Conservation (phyloP, 2,113 vertebrate species). For the Lutjanus erythropterus region DNA sequence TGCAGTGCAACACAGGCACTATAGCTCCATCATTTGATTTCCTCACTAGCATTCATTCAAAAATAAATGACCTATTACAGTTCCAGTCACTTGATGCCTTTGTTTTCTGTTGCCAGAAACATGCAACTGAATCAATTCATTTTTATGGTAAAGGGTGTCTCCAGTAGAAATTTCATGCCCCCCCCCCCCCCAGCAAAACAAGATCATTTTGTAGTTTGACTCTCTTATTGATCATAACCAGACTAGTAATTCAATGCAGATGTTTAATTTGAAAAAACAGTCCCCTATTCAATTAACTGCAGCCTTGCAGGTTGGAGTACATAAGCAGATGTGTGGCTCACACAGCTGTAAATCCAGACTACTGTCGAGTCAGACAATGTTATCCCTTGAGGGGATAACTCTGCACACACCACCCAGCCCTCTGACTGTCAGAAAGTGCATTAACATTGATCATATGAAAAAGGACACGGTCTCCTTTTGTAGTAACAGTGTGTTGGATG, state of each 20-base stretch:
- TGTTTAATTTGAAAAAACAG: constrained; percentile 29
- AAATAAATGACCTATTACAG: not conserved
- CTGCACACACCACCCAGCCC: constrained; percentile 24
- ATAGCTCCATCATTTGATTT: constrained; percentile 1
- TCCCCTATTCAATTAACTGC: constrained; percentile 17
- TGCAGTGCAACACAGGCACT: not conserved
- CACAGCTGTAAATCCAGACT: constrained; percentile 43
- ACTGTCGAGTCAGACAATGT: constrained; percentile 33
- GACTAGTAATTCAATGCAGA: not conserved
- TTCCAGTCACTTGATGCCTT: not conserved
- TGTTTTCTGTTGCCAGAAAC: constrained; percentile 7
- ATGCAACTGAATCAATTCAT: not conserved
- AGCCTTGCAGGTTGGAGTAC: constrained; percentile 13
- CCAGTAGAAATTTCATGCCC: not conserved
- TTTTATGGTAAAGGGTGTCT: not conserved
- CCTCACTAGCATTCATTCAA: not conserved
- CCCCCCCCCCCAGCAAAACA: not conserved
- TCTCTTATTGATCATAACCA: constrained; percentile 8
- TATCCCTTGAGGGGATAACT: constrained; percentile 14
- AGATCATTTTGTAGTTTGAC: constrained; percentile 10
- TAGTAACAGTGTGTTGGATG: not conserved
- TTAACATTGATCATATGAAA: constrained; percentile 64
- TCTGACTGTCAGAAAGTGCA: constrained; percentile 53
- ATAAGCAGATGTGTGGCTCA: constrained; percentile 36
- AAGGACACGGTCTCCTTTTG: constrained; percentile 29